phyloP scores from a whole-genome alignment of 2,113 vertebrate species.

The Upupa epops region DNA sequence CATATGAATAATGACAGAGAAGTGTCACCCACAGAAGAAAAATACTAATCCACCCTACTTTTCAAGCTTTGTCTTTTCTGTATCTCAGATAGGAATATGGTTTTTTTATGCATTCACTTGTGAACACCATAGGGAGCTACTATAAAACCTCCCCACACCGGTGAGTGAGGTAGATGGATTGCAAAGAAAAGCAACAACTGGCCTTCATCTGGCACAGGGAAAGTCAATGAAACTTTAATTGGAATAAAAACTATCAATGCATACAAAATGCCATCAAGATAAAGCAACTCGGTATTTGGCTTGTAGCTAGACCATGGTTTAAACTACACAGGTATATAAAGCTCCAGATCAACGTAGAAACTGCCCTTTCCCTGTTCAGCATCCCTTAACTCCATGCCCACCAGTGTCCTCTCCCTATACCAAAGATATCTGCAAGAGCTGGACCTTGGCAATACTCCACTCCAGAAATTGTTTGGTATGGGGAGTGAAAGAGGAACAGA shows the following conservation, averaged over 20 bases:
- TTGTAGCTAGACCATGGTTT: neutral
- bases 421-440: neutral
- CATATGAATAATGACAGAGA: neutral
- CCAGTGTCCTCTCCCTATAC: neutral
- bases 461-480: neutral
- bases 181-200: neutral
- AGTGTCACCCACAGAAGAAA: neutral
- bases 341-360: neutral
- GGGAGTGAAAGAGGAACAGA: neutral
- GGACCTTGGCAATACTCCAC: neutral
- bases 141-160: neutral
- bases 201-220: neutral
- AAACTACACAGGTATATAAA: neutral
- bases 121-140: fast-evolving
- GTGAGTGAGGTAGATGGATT: neutral
- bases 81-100: neutral
- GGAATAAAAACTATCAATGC: neutral
- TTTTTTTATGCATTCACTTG: neutral
- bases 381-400: neutral
- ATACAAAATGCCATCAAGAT: neutral
- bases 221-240: neutral
- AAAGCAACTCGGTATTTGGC: neutral
- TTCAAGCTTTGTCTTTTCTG: neutral
- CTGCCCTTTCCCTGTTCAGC: neutral
- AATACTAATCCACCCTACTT: neutral